Conservation (phyloP, 2,888 invertebrate genomes). For the Ennomos erosarius region DNA sequence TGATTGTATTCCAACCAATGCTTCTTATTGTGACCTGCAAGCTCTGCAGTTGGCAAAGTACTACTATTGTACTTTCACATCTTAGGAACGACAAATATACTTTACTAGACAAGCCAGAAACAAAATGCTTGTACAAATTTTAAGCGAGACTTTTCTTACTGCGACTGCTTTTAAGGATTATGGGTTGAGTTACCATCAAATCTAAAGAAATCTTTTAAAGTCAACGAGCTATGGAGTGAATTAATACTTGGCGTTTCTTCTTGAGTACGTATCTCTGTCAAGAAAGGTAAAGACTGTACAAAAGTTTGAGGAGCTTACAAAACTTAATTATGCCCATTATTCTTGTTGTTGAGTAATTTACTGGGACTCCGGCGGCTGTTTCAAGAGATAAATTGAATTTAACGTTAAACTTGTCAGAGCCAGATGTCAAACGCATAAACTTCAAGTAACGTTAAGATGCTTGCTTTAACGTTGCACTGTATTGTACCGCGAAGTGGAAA, state of each 20-base stretch:
- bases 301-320: constrained; percentile 38
- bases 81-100: too few species aligned
- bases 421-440: constrained; percentile 54
- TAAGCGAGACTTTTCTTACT: too few species aligned
- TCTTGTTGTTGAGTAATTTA: constrained; percentile 49
- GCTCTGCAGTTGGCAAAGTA: constrained; percentile 36
- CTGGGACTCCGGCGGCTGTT: constrained; percentile 43
- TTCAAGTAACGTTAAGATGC: constrained; percentile 43
- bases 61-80: constrained; percentile 2
- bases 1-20: constrained; percentile 62
- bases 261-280: constrained; percentile 25
- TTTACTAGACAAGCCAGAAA: constrained; percentile 1
- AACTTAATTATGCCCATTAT: constrained; percentile 46
- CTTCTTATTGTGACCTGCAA: constrained; percentile 49
- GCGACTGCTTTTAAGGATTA: too few species aligned
- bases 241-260: constrained; percentile 25
- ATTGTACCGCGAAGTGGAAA: constrained; percentile 30
- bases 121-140: constrained; percentile 5
- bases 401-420: constrained; percentile 52
- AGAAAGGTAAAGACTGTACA: constrained; percentile 32
- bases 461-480: constrained; percentile 38
- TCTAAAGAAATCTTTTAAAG: constrained; percentile 1
- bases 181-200: background rate
- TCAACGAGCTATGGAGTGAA: constrained; percentile 5
- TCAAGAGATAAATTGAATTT: constrained; percentile 52